Percentiles rank a stretch among this genome's conserved stretches.
Evolutionary conservation across 2,797 vertebrate genomes (phyloP).

Genomic region (Leptodactylus fallax): DNA sequence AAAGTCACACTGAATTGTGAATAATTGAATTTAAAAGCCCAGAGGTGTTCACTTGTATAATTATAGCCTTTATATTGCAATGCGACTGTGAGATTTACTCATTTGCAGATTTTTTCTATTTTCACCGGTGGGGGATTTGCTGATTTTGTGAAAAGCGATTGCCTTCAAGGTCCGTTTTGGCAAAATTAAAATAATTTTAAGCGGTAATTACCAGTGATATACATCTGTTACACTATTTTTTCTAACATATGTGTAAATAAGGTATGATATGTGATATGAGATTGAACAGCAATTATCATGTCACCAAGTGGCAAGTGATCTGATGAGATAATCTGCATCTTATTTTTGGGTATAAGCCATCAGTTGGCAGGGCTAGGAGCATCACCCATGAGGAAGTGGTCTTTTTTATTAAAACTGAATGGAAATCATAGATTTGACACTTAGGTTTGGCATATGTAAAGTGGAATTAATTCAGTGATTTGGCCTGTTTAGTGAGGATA

Average conservation of each 20-base stretch:
- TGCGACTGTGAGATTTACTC: conserved; percentile 53
- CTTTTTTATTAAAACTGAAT: not conserved
- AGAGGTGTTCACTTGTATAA: conserved; percentile 55
- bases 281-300: not conserved
- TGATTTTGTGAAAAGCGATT: conserved; percentile 45
- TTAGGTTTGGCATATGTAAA: not conserved
- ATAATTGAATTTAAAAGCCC: conserved; percentile 53
- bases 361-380: not conserved
- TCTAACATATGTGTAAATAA: not conserved
- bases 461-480: not conserved
- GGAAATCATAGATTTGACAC: not conserved
- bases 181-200: not conserved
- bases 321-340: not conserved
- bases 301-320: not conserved
- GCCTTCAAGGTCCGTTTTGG: not conserved
- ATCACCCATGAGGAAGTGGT: not conserved
- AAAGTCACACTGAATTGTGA: conserved; percentile 55
- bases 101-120: conserved; percentile 53
- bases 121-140: conserved; percentile 9
- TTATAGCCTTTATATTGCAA: conserved; percentile 55
- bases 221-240: not conserved
- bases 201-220: not conserved
- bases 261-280: not conserved
- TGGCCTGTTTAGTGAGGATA: not conserved
- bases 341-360: not conserved